phyloP scores from a whole-genome alignment of 1,140 invertebrate species.

The Ladona fulva region DNA sequence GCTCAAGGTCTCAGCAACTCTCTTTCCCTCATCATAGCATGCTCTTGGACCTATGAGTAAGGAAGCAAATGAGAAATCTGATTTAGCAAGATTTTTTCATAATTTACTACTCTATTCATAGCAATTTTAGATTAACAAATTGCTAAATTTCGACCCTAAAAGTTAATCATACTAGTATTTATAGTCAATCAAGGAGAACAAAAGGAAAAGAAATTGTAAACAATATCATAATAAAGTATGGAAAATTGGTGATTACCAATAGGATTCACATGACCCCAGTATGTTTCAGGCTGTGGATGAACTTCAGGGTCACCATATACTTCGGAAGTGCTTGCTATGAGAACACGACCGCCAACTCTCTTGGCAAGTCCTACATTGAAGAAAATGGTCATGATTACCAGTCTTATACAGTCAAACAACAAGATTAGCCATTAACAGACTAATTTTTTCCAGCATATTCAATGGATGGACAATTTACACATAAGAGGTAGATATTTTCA shows the following conservation, averaged over 20 bases:
- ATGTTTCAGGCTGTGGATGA: constrained; percentile 89
- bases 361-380: constrained; percentile 69
- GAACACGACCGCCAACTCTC: constrained; percentile 83
- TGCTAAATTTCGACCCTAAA: no score
- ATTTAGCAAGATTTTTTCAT: constrained; percentile 12
- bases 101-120: constrained; percentile 17
- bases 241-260: constrained; percentile 60
- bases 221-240: no score
- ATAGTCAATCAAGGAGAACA: no score
- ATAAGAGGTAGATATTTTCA: no score
- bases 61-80: not conserved
- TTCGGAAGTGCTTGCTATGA: constrained; percentile 97
- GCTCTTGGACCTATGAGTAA: constrained; percentile 51
- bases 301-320: constrained; percentile 97
- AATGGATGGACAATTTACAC: no score
- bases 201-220: no score
- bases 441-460: no score
- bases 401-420: no score
- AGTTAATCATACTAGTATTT: no score
- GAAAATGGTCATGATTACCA: no score
- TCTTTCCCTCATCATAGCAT: constrained; percentile 98
- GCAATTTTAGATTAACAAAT: no score
- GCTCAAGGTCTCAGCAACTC: constrained; percentile 91
- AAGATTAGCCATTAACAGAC: no score
- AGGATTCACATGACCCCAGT: constrained; percentile 99